Evolutionary conservation across 2,797 vertebrate species (phyloP), one percentile per base, ranked within the genome.

Genomic region (Enteromius radiatus): DNA sequence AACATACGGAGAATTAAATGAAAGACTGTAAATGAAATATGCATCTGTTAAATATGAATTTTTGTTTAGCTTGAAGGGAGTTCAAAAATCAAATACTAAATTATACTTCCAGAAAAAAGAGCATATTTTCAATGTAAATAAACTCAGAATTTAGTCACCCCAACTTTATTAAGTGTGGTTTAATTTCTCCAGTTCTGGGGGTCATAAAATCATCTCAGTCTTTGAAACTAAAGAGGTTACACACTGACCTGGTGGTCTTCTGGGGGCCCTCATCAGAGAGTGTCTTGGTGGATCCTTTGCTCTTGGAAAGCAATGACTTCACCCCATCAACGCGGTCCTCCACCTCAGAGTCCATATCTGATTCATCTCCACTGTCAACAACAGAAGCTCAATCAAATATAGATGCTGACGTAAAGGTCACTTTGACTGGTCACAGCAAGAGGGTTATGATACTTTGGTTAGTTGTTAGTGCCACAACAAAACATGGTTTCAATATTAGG

Each of bases 291-390:
- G 96, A 96, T 86, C 95, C 95, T 92, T 98, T 99, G 93, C 96
- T 98, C 93, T 97, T 99, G 0, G 97, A 99, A 74, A 99, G 93
- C 97, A 97, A 98, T 11, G 97, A 98, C 90, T 99, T 99, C 86
- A 99, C 96, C 21, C 96, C 97, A 0, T 99, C 98, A 76, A 99
- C 98, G 0, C 98, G 96, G 74, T 99, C 96, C 89, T 99, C 98
- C 86, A 98, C 95, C 90, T 99, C 98, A 0, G 97, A 99, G 89
- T 99, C 98, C 6, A 94, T 94, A 2, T 99, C 98, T 0, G 96
- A 96, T 81, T 98, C 97, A 0, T 97, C 97, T 0, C 96, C 97
- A 0, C 98, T 99, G 95, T 59, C 76, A 0, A 87, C 80, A 82
- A 67, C 67, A 38, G 6, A 81, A 68, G 17, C 28, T 45, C 45